Percentiles rank a stretch among this genome's conserved stretches.
These are phyloP conservation scores for Cossypha caffra DNA, from an alignment of 2,797 vertebrate genomes.

Conservation along the genomic window DNA sequence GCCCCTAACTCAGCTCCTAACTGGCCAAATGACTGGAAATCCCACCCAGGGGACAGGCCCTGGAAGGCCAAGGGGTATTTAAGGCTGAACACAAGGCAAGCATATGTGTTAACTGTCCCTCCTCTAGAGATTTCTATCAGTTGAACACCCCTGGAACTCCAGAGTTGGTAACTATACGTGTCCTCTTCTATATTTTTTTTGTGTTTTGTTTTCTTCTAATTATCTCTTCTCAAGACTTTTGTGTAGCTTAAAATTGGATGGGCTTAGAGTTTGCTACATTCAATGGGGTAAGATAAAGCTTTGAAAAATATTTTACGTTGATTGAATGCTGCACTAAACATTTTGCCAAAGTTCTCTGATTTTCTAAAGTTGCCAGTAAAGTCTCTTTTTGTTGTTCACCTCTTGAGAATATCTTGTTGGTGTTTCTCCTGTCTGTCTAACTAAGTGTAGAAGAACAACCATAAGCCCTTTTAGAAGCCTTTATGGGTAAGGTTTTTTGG, in stretches of 20 bases:
- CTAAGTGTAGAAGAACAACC: not conserved
- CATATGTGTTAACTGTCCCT: fast-evolving
- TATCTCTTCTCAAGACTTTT: not conserved
- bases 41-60: not conserved
- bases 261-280: not conserved
- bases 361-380: not conserved
- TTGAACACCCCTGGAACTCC: fast-evolving
- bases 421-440: not conserved
- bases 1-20: not conserved
- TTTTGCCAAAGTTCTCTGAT: not conserved
- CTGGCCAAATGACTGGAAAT: not conserved
- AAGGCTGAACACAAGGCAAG: fast-evolving
- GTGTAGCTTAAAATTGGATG: not conserved
- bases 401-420: not conserved
- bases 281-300: not conserved
- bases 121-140: fast-evolving
- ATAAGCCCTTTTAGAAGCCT: not conserved
- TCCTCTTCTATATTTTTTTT: fast-evolving
- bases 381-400: not conserved
- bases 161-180: fast-evolving
- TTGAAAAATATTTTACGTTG: not conserved
- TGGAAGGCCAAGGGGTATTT: not conserved
- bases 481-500: not conserved
- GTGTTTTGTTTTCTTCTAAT: not conserved
- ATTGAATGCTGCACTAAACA: not conserved